phyloP scores from a whole-genome alignment of 2,113 vertebrate species.

The Camelus bactrianus region DNA sequence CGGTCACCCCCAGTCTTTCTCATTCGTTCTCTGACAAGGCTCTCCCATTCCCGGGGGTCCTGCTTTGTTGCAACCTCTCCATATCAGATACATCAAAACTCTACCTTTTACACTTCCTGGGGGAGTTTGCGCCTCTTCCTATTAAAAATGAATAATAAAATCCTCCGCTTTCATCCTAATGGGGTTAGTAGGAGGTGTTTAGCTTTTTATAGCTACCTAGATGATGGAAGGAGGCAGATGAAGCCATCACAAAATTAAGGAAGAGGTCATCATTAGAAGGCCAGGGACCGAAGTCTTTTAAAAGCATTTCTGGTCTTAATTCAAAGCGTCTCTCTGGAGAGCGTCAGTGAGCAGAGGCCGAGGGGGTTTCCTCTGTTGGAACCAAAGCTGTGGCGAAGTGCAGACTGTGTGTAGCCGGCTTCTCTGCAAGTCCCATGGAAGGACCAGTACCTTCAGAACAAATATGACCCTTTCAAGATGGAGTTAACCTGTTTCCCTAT shows the following conservation, averaged over 20 bases:
- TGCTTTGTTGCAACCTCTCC: conserved; percentile 75
- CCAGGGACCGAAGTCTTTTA: conserved; percentile 74
- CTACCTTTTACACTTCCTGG: conserved; percentile 82
- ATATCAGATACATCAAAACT: conserved; percentile 76
- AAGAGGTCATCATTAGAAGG: conserved; percentile 80
- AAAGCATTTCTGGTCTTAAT: conserved; percentile 82
- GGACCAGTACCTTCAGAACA: not conserved
- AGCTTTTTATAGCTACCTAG: conserved; percentile 84
- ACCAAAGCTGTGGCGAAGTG: conserved; percentile 56
- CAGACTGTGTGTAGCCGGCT: not conserved
- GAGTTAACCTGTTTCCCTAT: not conserved
- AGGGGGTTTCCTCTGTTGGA: not conserved
- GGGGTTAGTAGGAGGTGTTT: conserved; percentile 85
- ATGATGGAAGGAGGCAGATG: conserved; percentile 78
- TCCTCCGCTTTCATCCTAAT: conserved; percentile 85
- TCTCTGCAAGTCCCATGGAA: conserved; percentile 3
- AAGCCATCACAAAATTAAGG: conserved; percentile 83
- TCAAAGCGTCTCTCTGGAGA: conserved; percentile 75
- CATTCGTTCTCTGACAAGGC: not conserved
- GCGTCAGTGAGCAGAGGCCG: not conserved
- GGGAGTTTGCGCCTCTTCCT: conserved; percentile 84
- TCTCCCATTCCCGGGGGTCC: conserved; percentile 52
- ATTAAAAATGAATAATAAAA: conserved; percentile 87
- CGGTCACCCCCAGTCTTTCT: not conserved
- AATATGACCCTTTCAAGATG: conserved; percentile 17